phyloP scores from a whole-genome alignment of 2,797 vertebrate species.

The Danio aesculapii region DNA sequence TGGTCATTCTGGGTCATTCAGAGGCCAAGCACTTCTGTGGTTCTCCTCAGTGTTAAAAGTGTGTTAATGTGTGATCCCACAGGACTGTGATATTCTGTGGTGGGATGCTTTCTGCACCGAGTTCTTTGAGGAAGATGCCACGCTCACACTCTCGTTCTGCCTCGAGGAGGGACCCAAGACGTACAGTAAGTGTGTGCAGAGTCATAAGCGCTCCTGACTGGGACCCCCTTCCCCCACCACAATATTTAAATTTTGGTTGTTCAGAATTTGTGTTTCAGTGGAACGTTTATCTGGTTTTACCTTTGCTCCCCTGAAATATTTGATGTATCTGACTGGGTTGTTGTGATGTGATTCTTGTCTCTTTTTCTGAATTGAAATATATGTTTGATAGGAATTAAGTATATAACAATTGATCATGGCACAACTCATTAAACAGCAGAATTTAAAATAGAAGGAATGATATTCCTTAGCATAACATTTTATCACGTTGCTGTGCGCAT shows the following conservation, averaged over 20 bases:
- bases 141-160: constrained; percentile 98
- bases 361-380: background rate
- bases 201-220: background rate
- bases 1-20: constrained; percentile 42
- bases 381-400: background rate
- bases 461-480: background rate
- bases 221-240: background rate
- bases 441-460: background rate
- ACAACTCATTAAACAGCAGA: background rate
- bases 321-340: background rate
- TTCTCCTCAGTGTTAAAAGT: constrained; percentile 25
- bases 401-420: no score
- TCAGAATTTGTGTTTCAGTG: background rate
- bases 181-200: constrained; percentile 87
- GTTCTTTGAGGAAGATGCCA: constrained; percentile 98
- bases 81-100: constrained; percentile 99
- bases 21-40: constrained; percentile 17
- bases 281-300: background rate
- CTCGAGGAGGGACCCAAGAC: constrained; percentile 99
- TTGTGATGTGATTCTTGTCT: background rate
- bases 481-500: background rate
- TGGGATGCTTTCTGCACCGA: constrained; percentile 99
- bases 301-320: background rate
- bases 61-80: constrained; percentile 50
- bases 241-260: background rate